phyloP scores from a whole-genome alignment of 2,113 vertebrate genomes.

The Labeo rohita region DNA sequence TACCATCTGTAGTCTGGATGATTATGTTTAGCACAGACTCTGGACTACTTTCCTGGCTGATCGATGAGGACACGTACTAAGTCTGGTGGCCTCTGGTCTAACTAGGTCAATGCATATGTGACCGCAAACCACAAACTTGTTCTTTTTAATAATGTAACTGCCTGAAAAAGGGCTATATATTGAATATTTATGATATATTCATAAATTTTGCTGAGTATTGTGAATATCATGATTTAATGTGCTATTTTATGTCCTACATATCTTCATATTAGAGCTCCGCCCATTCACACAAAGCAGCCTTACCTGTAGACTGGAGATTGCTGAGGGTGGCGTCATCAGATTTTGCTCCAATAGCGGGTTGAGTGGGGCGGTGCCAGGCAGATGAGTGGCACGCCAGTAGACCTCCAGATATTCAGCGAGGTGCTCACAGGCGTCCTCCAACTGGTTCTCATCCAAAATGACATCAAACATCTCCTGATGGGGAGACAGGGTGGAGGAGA shows the following conservation, averaged over 20 bases:
- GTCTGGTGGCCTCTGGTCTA: neutral
- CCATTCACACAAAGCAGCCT: no score
- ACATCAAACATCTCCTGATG: constrained; percentile 92
- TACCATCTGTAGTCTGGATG: neutral
- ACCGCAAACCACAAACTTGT: neutral
- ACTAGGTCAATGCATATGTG: neutral
- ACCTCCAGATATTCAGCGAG: constrained; percentile 93
- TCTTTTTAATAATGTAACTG: neutral
- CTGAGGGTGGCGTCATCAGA: constrained; percentile 82
- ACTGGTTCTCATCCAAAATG: constrained; percentile 95
- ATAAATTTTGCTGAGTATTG: neutral
- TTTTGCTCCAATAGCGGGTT: constrained; percentile 81
- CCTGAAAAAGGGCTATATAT: neutral
- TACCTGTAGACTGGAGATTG: constrained; percentile 89
- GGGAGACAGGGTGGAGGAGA: neutral
- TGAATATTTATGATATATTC: neutral
- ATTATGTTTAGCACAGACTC: neutral
- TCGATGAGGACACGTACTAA: neutral
- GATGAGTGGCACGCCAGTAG: constrained; percentile 93
- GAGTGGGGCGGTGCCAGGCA: constrained; percentile 76
- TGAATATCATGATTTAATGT: neutral
- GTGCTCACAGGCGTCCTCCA: constrained; percentile 94
- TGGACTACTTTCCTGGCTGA: constrained; percentile 17
- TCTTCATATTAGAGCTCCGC: no score
- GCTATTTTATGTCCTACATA: neutral